Conservation (phyloP, 2,113 vertebrate genomes). For the Podocnemis expansa region DNA sequence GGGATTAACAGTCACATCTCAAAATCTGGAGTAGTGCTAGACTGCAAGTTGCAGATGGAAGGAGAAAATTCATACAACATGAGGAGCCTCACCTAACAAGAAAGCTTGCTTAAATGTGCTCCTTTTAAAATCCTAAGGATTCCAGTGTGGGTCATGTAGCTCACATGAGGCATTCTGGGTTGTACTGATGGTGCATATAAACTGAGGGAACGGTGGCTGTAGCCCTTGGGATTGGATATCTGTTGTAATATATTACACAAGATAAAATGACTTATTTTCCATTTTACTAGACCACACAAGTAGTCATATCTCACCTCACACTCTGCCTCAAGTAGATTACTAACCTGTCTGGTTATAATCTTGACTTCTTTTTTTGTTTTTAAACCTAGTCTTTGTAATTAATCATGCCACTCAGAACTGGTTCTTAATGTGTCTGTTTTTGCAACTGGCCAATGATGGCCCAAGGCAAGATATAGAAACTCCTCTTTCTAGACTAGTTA, state of each 20-base stretch:
- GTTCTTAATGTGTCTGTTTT: background rate
- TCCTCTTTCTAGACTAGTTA: background rate
- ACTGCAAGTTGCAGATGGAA: background rate
- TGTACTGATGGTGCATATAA: background rate
- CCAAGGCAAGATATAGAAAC: background rate
- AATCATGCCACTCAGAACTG: background rate
- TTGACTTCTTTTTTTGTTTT: background rate
- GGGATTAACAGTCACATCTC: fast-evolving
- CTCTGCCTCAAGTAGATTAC: fast-evolving
- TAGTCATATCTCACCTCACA: background rate
- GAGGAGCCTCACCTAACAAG: background rate
- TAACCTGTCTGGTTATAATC: background rate
- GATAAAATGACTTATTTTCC: background rate
- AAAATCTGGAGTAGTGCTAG: background rate
- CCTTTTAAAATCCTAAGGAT: background rate
- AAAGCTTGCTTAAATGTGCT: background rate
- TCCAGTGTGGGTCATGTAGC: background rate
- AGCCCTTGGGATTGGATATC: background rate
- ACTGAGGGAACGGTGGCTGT: background rate
- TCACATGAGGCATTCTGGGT: background rate
- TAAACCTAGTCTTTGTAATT: background rate
- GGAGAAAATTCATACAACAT: background rate
- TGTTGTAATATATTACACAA: fast-evolving
- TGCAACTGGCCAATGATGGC: background rate
- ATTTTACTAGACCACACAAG: background rate